A percentile compares a stretch with the other conserved stretches of the same genome.
Evolutionary conservation across 23 tunicate genomes (phyloP).

Genomic region (Corella eumyota): DNA sequence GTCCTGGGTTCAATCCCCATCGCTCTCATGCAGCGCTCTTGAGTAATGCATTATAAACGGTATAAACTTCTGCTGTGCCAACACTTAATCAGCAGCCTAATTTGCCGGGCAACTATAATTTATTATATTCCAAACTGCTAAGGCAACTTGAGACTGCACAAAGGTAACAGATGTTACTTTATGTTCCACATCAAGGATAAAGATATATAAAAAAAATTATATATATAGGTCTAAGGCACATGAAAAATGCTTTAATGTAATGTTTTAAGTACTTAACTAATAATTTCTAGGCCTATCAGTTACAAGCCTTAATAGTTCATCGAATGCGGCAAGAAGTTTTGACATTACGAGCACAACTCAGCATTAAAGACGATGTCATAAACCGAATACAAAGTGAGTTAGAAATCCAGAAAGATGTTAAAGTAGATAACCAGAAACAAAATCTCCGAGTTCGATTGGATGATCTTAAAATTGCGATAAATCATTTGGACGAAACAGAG

Average conservation of each 20-base stretch:
- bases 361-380: slow-evolving; percentile 36
- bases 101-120: neutral
- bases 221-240: too few species aligned
- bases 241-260: too few species aligned
- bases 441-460: slow-evolving; percentile 8
- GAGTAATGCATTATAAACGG: too few species aligned
- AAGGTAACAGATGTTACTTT: too few species aligned
- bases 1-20: too few species aligned
- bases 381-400: slow-evolving; percentile 19
- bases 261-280: neutral
- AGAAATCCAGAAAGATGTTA: slow-evolving; percentile 4
- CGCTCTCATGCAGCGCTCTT: too few species aligned
- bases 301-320: slow-evolving; percentile 26
- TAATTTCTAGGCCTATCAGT: slow-evolving; percentile 39
- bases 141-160: too few species aligned
- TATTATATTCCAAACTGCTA: too few species aligned
- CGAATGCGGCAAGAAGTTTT: slow-evolving; percentile 60
- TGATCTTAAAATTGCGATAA: slow-evolving; percentile 8
- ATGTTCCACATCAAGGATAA: too few species aligned
- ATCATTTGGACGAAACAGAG: slow-evolving; percentile 3
- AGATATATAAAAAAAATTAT: too few species aligned
- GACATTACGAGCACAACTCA: slow-evolving; percentile 34
- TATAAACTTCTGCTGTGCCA: too few species aligned
- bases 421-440: slow-evolving; percentile 7
- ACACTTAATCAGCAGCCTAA: too few species aligned